Conservation (phyloP, 2,113 vertebrate genomes). For the Triplophysa tibetana region DNA sequence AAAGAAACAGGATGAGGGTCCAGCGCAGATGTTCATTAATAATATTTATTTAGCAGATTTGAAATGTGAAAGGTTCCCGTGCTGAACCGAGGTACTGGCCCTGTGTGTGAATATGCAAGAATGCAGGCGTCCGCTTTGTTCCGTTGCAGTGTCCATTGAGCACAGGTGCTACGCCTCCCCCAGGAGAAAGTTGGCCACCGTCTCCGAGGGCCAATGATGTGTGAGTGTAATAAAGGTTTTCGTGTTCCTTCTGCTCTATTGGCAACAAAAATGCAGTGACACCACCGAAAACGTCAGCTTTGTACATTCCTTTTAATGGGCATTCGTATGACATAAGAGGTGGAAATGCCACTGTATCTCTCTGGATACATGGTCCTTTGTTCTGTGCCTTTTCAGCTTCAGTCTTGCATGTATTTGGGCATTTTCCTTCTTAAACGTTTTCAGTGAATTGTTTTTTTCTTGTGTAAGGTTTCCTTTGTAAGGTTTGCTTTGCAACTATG, state of each 20-base stretch:
- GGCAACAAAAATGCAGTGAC: constrained; percentile 40
- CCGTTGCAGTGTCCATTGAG: constrained; percentile 50
- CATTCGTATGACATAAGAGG: constrained; percentile 8
- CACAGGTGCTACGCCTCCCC: constrained; percentile 58
- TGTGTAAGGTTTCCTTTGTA: neutral
- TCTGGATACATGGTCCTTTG: constrained; percentile 30
- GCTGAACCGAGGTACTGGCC: neutral
- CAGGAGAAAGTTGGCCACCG: constrained; percentile 45
- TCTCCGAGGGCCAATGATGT: constrained; percentile 49
- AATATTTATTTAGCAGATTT: constrained; percentile 60
- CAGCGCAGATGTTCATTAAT: constrained; percentile 60
- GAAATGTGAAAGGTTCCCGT: constrained; percentile 36
- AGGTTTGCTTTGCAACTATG: neutral
- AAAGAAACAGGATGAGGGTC: constrained; percentile 14
- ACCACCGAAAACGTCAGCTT: constrained; percentile 23
- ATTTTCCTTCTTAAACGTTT: constrained; percentile 15
- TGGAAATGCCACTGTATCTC: constrained; percentile 20
- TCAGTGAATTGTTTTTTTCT: neutral
- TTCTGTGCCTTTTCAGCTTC: constrained; percentile 24
- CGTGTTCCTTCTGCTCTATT: constrained; percentile 17
- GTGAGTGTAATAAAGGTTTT: constrained; percentile 41
- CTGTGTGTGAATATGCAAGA: constrained; percentile 15
- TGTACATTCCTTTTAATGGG: constrained; percentile 6
- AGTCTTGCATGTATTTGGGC: neutral
- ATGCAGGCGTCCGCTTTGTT: constrained; percentile 49